Conservation (phyloP, 2,113 vertebrate genomes). For the Aegotheles bennettii region DNA sequence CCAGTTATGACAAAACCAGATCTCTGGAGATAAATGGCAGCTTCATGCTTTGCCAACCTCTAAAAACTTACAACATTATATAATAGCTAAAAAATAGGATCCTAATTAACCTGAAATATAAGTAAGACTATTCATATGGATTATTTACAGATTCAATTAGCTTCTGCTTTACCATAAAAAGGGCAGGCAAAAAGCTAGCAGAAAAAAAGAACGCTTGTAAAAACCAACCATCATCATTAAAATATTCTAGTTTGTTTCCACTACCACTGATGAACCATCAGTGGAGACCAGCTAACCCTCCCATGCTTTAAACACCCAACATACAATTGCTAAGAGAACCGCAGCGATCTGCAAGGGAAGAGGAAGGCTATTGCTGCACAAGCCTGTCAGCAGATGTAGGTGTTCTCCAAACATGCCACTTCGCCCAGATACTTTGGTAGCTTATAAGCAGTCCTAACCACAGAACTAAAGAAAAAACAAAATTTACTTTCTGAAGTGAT, state of each 20-base stretch:
- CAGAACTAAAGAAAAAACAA: not conserved
- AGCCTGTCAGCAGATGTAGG: not conserved
- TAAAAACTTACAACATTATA: not conserved
- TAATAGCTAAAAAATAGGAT: not conserved
- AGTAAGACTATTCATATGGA: not conserved
- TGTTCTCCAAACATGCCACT: not conserved
- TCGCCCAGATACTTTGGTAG: not conserved
- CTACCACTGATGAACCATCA: not conserved
- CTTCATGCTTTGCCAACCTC: not conserved
- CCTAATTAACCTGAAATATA: not conserved
- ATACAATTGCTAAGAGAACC: not conserved
- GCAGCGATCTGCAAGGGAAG: not conserved
- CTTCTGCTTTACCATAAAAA: not conserved
- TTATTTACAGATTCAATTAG: not conserved
- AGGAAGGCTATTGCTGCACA: not conserved
- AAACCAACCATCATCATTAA: not conserved
- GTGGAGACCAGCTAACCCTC: not conserved
- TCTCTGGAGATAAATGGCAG: not conserved
- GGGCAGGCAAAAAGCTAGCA: not conserved
- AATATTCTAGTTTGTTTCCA: not conserved
- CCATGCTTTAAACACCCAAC: not conserved
- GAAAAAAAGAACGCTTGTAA: not conserved
- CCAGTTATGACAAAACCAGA: not conserved
- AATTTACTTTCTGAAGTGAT: not conserved
- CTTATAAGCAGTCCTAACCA: not conserved